These are phyloP conservation scores for Tipula lateralis DNA, from an alignment of 2,888 invertebrate genomes.

Conservation along the genomic window DNA sequence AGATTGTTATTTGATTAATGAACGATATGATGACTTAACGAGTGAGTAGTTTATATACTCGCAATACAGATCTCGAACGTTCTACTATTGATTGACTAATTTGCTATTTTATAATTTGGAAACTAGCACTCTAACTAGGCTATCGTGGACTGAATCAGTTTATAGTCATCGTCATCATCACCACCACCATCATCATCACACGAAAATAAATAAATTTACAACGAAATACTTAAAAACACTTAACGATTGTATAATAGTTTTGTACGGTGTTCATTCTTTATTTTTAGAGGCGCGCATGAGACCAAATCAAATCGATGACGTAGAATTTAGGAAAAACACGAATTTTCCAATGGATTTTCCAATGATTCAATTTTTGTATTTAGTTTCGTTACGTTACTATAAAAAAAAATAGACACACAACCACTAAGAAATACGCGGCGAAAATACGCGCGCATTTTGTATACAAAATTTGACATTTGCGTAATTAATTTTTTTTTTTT, in stretches of 20 bases:
- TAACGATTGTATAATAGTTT: background rate
- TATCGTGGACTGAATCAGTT: background rate
- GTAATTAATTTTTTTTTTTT: background rate
- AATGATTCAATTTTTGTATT: background rate
- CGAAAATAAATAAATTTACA: background rate
- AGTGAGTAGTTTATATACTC: no score
- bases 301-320: background rate
- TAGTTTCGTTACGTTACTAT: background rate
- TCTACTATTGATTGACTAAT: background rate
- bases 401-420: background rate
- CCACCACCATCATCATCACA: background rate
- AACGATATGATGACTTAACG: background rate
- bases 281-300: background rate
- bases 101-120: background rate
- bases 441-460: background rate
- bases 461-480: background rate
- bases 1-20: background rate
- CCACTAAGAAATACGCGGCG: background rate
- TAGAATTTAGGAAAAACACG: background rate
- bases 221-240: background rate
- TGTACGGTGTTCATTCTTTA: background rate
- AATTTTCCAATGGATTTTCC: slow-evolving; percentile 11
- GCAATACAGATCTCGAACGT: background rate
- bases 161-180: background rate
- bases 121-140: background rate